A percentile compares a stretch with the other conserved stretches of the same genome.
phyloP scores from a whole-genome alignment of 2,888 invertebrate genomes.

The Epiblema foenella region DNA sequence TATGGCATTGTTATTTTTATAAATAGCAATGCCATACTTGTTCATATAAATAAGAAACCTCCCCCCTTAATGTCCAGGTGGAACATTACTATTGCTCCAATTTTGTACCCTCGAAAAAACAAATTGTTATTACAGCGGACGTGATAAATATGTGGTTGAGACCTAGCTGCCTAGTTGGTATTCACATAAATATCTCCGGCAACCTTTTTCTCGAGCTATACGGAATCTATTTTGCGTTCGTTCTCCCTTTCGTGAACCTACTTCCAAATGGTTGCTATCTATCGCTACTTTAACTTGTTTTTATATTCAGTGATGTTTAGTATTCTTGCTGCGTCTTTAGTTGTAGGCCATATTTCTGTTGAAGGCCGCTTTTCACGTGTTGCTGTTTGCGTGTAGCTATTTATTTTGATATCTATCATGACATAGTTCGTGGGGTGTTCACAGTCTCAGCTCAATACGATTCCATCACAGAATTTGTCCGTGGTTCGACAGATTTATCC shows the following conservation, averaged over 20 bases:
- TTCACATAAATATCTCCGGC: conserved; percentile 43
- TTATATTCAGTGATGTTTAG: conserved; percentile 28
- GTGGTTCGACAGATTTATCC: conserved; percentile 44
- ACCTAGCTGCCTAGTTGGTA: conserved; percentile 41
- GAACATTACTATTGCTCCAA: conserved; percentile 40
- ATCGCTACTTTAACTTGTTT: conserved; percentile 26
- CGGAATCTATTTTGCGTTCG: conserved; percentile 37
- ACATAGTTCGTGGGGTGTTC: conserved; percentile 31
- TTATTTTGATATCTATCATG: conserved; percentile 40
- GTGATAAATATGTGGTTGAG: conserved; percentile 43
- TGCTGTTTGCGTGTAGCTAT: conserved; percentile 26
- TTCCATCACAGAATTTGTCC: conserved; percentile 40
- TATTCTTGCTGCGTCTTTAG: conserved; percentile 29
- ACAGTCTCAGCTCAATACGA: conserved; percentile 36
- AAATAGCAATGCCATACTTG: no score
- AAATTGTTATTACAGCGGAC: conserved; percentile 43
- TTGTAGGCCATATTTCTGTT: conserved; percentile 20
- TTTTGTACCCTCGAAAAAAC: conserved; percentile 42
- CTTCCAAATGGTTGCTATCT: conserved; percentile 30
- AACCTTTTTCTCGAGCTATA: conserved; percentile 38
- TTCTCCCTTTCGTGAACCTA: conserved; percentile 32
- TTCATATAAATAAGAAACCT: conserved; percentile 22
- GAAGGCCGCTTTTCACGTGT: conserved; percentile 13
- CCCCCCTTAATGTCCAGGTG: conserved; percentile 33
- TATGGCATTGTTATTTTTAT: conserved; percentile 41